Percentiles rank a stretch among this genome's conserved stretches.
These are phyloP conservation scores for Beaufortia kweichowensis DNA, from an alignment of 2,113 vertebrate genomes.

Conservation along the genomic window DNA sequence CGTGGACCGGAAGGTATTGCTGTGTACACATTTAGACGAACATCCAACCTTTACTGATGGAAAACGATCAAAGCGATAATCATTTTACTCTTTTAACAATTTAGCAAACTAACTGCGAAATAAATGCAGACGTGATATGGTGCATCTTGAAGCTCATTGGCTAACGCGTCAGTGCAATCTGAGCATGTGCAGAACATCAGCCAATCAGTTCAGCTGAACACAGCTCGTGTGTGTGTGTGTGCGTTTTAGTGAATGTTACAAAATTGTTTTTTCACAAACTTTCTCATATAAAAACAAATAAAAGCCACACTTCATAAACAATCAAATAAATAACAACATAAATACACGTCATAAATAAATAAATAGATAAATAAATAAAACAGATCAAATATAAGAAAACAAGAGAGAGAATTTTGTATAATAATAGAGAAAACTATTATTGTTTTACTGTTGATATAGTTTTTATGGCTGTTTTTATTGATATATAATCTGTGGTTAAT, in stretches of 20 bases:
- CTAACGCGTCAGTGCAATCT: constrained; percentile 17
- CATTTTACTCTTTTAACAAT: not conserved
- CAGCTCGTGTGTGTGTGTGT: constrained; percentile 30
- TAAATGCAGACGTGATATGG: not conserved
- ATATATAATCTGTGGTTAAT: not conserved
- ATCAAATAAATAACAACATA: constrained; percentile 6
- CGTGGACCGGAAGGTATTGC: constrained; percentile 31
- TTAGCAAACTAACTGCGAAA: not conserved
- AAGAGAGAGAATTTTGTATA: not conserved
- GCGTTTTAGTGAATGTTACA: constrained; percentile 13
- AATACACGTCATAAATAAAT: constrained; percentile 4
- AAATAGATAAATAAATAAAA: constrained; percentile 20
- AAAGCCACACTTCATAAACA: constrained; percentile 13
- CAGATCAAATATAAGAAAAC: not conserved
- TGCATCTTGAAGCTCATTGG: constrained; percentile 21
- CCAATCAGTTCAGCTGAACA: not conserved
- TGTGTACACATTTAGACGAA: constrained; percentile 27
- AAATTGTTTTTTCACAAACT: constrained; percentile 36
- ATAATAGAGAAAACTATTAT: no score
- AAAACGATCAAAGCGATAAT: not conserved
- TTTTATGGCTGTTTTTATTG: constrained; percentile 2
- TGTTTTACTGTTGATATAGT: not conserved
- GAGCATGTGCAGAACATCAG: constrained; percentile 34
- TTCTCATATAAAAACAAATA: constrained; percentile 25
- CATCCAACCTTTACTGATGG: not conserved